Evolutionary conservation across 2,797 vertebrate genomes (phyloP), one percentile per base, ranked within the genome.

Genomic region (Eulemur coronatus): DNA sequence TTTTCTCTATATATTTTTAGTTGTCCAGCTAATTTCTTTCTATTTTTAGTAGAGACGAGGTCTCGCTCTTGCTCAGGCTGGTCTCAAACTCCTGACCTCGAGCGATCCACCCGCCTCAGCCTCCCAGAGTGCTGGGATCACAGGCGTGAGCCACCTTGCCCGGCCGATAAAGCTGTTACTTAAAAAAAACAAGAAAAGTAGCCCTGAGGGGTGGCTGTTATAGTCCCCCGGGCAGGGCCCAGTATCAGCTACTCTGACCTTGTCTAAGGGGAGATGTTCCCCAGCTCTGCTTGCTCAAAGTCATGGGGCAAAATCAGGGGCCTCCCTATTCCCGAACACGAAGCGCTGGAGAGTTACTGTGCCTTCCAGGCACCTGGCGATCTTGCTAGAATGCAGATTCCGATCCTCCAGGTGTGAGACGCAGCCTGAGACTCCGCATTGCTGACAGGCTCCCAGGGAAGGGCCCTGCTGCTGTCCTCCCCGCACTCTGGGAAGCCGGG

Each of bases 381-480:
- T 38, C 79, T 87, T 17, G 8, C 52, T 65, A 7, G 75, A 43
- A 38, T 65, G 20, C 22, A 61, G 38, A 15, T 50, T 95, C 57
- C 79, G 38, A 46, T 4, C 41, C 15, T 63, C 5, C 10, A 35
- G 10, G 0, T 43, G 2, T 20, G 24, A 18, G 26, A 4, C 0
- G 0, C 7, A 57, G 15, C 43, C 61, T 9, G 13, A 82, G 24
- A 26, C 13, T 28, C 55, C 41, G 26, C 7, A 20, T 82, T 46
- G 72, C 67, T 61, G 50, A 43, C 48, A 50, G 43, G 12, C 6
- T 41, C 63, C 35, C 22, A 30, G 14, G 8, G 9, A 7, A 41
- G 28, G 33, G 0, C 2, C 0, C 0, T 30, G 22, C 0, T 43
- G 20, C 22, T 72, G 22, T n/a, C 2, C 1, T 5, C 63, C 12